Percentiles rank a stretch among this genome's conserved stretches.
These are phyloP conservation scores for Blastomussa wellsi DNA, from an alignment of 92 coral and sea anemone genomes.

Conservation along the genomic window DNA sequence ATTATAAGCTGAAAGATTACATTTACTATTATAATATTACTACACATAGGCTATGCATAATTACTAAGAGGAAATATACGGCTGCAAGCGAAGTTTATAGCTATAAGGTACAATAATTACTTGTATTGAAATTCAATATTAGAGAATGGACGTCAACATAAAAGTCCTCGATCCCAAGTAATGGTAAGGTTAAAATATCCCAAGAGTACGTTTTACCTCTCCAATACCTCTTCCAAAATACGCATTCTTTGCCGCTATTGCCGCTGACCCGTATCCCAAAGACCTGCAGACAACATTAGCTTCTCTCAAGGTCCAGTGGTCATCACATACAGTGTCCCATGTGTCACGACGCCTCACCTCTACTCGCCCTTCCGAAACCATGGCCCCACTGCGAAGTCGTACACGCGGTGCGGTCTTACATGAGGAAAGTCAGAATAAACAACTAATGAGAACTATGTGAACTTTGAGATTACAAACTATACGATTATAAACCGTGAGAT, in stretches of 20 bases:
- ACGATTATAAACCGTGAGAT: too few relatives aligned
- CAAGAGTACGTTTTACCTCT: constrained; percentile 47
- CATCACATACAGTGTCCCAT: constrained; percentile 95
- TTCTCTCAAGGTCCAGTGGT: constrained; percentile 58
- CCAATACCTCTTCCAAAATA: constrained; percentile 81
- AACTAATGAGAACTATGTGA: not conserved
- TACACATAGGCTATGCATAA: too few relatives aligned
- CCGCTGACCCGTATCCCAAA: constrained; percentile 91
- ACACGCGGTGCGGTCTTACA: constrained; percentile 52
- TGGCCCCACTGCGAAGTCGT: constrained; percentile 79
- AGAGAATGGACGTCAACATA: not conserved
- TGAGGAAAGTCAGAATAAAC: not conserved
- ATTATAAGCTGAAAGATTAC: too few relatives aligned
- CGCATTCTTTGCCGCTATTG: constrained; percentile 70
- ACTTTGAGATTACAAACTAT: too few relatives aligned
- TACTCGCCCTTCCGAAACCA: constrained; percentile 81
- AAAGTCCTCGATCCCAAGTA: not conserved
- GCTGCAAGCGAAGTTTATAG: too few relatives aligned
- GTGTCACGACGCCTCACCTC: constrained; percentile 52
- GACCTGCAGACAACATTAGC: constrained; percentile 93
- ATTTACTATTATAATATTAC: too few relatives aligned
- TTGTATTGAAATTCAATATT: too few relatives aligned
- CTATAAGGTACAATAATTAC: too few relatives aligned
- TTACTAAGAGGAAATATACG: too few relatives aligned
- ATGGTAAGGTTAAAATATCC: not conserved